phyloP scores from a whole-genome alignment of 2,888 invertebrate genomes.

The Callimorpha dominula region DNA sequence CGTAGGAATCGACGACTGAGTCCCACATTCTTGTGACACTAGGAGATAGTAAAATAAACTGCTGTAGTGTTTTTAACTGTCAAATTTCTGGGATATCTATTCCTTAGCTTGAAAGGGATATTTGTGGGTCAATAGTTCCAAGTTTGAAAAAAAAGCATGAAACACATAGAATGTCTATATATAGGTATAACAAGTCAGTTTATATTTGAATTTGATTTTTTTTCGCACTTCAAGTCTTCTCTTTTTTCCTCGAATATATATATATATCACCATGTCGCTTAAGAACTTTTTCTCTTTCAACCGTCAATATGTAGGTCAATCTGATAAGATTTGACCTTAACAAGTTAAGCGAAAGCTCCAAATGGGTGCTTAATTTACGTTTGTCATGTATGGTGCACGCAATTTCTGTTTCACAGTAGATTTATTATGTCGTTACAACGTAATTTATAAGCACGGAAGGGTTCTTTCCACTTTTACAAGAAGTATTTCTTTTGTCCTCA shows the following conservation, averaged over 20 bases:
- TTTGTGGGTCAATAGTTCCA: no score
- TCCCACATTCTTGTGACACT: no score
- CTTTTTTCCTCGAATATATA: not conserved
- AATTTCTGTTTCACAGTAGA: conserved; percentile 44
- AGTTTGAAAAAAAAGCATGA: no score
- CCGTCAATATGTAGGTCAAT: conserved; percentile 30
- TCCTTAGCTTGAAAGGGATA: no score
- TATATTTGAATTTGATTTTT: no score
- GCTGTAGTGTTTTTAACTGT: no score
- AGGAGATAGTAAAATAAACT: no score
- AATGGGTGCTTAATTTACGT: conserved; percentile 43
- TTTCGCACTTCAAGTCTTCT: no score
- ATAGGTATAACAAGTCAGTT: no score
- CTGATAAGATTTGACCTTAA: conserved; percentile 49
- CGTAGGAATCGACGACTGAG: no score
- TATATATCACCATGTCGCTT: not conserved
- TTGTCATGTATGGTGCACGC: conserved; percentile 54
- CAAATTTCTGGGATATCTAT: no score
- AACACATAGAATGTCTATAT: no score
- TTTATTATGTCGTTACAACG: conserved; percentile 50
- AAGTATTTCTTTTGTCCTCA: conserved; percentile 38
- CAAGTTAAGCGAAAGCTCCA: conserved; percentile 38
- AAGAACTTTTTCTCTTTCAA: not conserved
- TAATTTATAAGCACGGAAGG: conserved; percentile 51
- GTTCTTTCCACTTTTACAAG: conserved; percentile 40